phyloP scores from a whole-genome alignment of 2,113 vertebrate genomes.

The Chinchilla lanigera region DNA sequence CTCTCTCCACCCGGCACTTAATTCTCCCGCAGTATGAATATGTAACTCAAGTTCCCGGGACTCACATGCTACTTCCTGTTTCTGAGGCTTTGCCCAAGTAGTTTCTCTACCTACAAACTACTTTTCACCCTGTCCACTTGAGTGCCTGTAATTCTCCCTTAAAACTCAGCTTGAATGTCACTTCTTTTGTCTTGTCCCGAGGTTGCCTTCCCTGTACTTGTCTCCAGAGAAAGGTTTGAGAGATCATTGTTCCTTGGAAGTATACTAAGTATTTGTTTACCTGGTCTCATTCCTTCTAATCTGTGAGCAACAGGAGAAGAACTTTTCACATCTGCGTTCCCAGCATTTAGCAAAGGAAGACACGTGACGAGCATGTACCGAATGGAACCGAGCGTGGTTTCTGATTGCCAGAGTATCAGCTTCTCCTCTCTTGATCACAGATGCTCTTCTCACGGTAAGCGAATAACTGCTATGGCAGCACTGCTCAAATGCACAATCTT shows the following conservation, averaged over 20 bases:
- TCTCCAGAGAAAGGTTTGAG: background rate
- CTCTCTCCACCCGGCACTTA: no score
- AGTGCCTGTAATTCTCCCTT: background rate
- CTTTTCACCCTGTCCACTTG: background rate
- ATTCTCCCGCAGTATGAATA: accelerated
- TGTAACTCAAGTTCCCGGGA: background rate
- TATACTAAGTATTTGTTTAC: background rate
- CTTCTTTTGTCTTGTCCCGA: background rate
- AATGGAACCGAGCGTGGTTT: background rate
- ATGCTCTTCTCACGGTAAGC: background rate
- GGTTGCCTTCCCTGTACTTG: background rate
- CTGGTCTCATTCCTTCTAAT: background rate
- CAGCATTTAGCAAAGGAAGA: background rate
- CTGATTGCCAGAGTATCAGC: background rate
- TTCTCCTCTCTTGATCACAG: background rate
- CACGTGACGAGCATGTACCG: background rate
- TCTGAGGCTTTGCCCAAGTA: background rate
- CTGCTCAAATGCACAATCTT: background rate
- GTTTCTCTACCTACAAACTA: background rate
- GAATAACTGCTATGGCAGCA: background rate
- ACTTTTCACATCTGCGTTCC: background rate
- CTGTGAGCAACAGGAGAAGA: background rate
- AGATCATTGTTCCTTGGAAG: background rate
- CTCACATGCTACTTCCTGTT: background rate
- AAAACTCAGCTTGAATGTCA: background rate